Evolutionary conservation across 2,797 vertebrate species (phyloP).

Genomic region (Takifugu ocellatus): DNA sequence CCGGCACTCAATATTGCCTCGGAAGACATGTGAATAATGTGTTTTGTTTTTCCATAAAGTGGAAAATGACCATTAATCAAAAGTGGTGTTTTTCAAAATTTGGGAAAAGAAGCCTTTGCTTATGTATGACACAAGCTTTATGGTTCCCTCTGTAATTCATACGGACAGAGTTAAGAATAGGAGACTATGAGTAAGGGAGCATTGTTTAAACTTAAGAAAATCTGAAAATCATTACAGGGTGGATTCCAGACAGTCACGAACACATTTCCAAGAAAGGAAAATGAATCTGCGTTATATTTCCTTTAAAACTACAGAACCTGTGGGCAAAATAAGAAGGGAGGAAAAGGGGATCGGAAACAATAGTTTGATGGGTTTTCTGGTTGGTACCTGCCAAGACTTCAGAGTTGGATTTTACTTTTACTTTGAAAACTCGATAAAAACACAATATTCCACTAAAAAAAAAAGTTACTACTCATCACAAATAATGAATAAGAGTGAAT

Average conservation of each 20-base stretch:
- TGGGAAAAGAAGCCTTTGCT: neutral
- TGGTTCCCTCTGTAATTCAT: constrained; percentile 5
- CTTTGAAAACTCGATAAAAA: constrained; percentile 1
- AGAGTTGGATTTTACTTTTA: too few species aligned
- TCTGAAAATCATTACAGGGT: constrained; percentile 15
- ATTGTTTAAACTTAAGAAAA: constrained; percentile 17
- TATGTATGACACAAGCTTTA: constrained; percentile 6
- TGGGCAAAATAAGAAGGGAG: neutral
- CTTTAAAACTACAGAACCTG: neutral
- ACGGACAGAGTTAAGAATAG: constrained; percentile 10
- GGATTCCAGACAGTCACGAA: constrained; percentile 14
- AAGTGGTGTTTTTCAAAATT: constrained; percentile 8
- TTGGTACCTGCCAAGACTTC: neutral
- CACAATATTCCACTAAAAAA: constrained; percentile 2
- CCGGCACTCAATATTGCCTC: constrained; percentile 16
- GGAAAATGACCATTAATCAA: constrained; percentile 6
- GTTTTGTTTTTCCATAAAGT: constrained; percentile 8
- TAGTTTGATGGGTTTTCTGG: neutral
- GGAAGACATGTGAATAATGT: constrained; percentile 11
- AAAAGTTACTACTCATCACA: neutral
- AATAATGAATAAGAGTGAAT: too few species aligned
- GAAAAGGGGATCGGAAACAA: neutral
- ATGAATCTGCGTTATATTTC: neutral
- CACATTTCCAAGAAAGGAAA: constrained; percentile 7
- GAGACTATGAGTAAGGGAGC: constrained; percentile 9